Conservation (phyloP, 2,888 invertebrate species). For the Cheilosia vernalis region DNA sequence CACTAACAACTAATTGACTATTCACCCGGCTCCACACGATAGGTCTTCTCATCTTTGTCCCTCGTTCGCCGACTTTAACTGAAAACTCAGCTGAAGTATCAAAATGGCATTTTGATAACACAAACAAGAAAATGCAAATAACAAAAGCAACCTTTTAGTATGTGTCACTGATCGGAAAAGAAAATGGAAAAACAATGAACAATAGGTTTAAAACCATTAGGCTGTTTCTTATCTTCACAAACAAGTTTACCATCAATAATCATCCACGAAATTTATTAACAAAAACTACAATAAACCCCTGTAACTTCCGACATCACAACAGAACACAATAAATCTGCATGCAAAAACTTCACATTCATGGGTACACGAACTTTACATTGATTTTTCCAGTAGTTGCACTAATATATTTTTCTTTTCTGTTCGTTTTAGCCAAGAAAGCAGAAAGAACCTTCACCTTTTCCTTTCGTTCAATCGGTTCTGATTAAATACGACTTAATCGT, state of each 20-base stretch:
- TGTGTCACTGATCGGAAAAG: conserved; percentile 44
- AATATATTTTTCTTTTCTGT: conserved; percentile 26
- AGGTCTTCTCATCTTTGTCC: conserved; percentile 3
- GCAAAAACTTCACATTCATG: conserved; percentile 40
- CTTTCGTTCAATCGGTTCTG: conserved; percentile 11
- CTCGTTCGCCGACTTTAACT: background rate
- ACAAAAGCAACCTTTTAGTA: conserved; percentile 18
- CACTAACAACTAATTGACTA: conserved; percentile 64
- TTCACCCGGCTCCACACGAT: conserved; percentile 58
- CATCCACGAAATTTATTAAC: conserved; percentile 12
- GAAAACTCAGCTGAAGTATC: conserved; percentile 19
- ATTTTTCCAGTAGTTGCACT: conserved; percentile 61
- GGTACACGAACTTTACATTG: conserved; percentile 60
- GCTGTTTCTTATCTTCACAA: conserved; percentile 33
- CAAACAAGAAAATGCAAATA: conserved; percentile 21
- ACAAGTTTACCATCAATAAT: conserved; percentile 38
- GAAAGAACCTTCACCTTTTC: background rate
- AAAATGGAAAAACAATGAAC: conserved; percentile 20
- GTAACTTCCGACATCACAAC: conserved; percentile 12
- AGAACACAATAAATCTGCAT: conserved; percentile 23
- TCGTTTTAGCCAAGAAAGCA: background rate
- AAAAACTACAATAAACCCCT: background rate
- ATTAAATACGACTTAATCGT: background rate
- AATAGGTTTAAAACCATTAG: conserved; percentile 47
- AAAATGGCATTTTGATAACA: conserved; percentile 61